Evolutionary conservation across 2,113 vertebrate genomes (phyloP).

Genomic region (Anarrhichthys ocellatus): DNA sequence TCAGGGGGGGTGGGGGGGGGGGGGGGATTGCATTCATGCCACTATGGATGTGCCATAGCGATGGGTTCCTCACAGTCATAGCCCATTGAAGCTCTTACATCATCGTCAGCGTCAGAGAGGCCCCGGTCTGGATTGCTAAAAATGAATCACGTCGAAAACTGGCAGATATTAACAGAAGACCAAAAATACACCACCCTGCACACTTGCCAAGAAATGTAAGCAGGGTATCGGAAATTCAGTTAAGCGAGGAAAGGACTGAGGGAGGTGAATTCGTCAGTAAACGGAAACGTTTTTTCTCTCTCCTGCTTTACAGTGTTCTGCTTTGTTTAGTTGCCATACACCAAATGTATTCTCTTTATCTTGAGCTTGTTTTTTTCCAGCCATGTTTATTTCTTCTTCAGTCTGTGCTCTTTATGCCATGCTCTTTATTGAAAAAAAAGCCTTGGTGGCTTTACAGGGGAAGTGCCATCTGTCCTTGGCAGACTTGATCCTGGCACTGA

Average conservation of each 20-base stretch:
- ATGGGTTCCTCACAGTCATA: slow-evolving; percentile 15
- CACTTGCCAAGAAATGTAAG: slow-evolving; percentile 49
- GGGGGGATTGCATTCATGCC: neutral
- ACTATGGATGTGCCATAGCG: slow-evolving; percentile 20
- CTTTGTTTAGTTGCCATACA: neutral
- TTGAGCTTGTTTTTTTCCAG: neutral
- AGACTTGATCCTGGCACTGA: slow-evolving; percentile 55
- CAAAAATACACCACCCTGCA: slow-evolving; percentile 45
- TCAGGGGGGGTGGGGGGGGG: no score
- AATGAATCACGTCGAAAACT: slow-evolving; percentile 60
- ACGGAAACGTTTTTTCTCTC: neutral
- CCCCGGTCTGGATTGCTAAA: slow-evolving; percentile 51
- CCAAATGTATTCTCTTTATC: neutral
- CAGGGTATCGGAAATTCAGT: slow-evolving; percentile 34
- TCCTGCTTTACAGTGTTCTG: neutral
- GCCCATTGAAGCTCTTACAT: slow-evolving; percentile 54
- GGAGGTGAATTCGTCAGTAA: slow-evolving; percentile 36
- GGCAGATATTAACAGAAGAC: slow-evolving; percentile 64
- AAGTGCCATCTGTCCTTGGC: slow-evolving; percentile 79
- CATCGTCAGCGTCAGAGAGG: slow-evolving; percentile 64
- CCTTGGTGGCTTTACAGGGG: slow-evolving; percentile 61
- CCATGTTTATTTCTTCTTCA: slow-evolving; percentile 6
- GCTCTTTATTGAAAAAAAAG: slow-evolving; percentile 59
- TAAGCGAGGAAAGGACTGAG: neutral
- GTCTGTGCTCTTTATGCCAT: slow-evolving; percentile 22